Conservation (phyloP, 1,140 invertebrate species). For the Potamilus streckersoni region DNA sequence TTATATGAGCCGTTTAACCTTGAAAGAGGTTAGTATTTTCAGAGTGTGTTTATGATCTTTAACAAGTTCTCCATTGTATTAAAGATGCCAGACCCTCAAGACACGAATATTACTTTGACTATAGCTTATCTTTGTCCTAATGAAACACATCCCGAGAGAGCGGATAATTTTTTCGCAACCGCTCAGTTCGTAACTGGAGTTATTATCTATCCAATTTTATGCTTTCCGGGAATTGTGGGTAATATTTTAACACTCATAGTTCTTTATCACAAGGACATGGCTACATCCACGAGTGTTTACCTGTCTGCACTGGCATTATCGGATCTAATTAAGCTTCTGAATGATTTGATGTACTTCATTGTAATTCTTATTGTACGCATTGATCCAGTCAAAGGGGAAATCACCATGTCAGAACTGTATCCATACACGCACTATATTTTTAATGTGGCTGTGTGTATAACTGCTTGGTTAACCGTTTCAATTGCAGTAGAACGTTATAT, state of each 20-base stretch:
- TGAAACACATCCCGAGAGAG: too few relatives aligned
- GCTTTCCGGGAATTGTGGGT: conserved; percentile 79
- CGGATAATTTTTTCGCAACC: conserved; percentile 49
- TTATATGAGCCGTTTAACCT: too few relatives aligned
- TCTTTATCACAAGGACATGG: conserved; percentile 79
- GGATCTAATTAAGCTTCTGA: conserved; percentile 80
- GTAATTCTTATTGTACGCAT: conserved; percentile 69
- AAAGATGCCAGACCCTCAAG: too few relatives aligned
- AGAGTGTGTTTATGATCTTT: too few relatives aligned
- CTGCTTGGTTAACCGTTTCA: conserved; percentile 95
- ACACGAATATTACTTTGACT: too few relatives aligned
- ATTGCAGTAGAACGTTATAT: conserved; percentile 96
- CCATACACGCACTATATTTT: conserved; percentile 67
- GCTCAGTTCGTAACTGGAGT: conserved; percentile 64
- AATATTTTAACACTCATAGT: conserved; percentile 81
- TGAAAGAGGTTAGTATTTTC: too few relatives aligned
- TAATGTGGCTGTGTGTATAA: conserved; percentile 62
- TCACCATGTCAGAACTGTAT: conserved; percentile 54
- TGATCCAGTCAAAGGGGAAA: conserved; percentile 45
- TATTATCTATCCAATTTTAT: conserved; percentile 78
- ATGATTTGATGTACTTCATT: conserved; percentile 77
- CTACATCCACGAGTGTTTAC: conserved; percentile 81
- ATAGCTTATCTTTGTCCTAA: too few relatives aligned
- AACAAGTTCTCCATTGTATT: too few relatives aligned
- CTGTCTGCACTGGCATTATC: conserved; percentile 81